Evolutionary conservation across 2,888 invertebrate species (phyloP).

Genomic region (Encarsia formosa): DNA sequence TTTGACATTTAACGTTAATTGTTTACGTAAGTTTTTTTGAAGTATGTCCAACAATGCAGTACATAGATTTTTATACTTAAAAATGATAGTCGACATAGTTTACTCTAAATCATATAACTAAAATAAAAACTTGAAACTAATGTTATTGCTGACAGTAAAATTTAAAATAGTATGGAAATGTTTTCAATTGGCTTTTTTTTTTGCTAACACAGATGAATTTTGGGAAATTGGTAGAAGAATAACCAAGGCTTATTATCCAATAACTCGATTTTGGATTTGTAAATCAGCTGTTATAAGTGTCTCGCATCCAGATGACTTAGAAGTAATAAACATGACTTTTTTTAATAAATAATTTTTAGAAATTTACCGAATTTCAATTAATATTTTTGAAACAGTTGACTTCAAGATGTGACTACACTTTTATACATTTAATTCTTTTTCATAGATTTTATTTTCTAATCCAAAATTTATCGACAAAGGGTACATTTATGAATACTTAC

Average conservation of each 20-base stretch:
- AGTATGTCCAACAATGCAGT: too few species aligned
- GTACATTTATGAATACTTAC: constrained; percentile 20
- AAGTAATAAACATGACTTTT: constrained; percentile 31
- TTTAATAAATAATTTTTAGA: neutral
- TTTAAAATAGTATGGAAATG: too few species aligned
- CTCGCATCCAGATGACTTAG: constrained; percentile 41
- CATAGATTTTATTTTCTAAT: constrained; percentile 11
- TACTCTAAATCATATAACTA: neutral
- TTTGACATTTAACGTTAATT: constrained; percentile 11
- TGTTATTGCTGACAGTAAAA: neutral
- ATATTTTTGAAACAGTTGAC: neutral
- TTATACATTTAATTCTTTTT: neutral
- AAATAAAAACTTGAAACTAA: neutral
- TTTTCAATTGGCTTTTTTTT: too few species aligned
- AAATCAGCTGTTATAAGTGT: constrained; percentile 30
- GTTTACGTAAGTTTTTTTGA: constrained; percentile 9
- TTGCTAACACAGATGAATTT: constrained; percentile 29
- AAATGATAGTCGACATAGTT: too few species aligned
- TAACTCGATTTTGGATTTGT: constrained; percentile 34
- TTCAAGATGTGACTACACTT: neutral
- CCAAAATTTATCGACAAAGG: constrained; percentile 24
- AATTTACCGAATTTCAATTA: neutral
- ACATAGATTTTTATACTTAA: too few species aligned
- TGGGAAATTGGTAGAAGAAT: constrained; percentile 30
- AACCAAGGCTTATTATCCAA: constrained; percentile 35